Evolutionary conservation across 2,113 vertebrate genomes (phyloP).

Genomic region (Noctilio leporinus): DNA sequence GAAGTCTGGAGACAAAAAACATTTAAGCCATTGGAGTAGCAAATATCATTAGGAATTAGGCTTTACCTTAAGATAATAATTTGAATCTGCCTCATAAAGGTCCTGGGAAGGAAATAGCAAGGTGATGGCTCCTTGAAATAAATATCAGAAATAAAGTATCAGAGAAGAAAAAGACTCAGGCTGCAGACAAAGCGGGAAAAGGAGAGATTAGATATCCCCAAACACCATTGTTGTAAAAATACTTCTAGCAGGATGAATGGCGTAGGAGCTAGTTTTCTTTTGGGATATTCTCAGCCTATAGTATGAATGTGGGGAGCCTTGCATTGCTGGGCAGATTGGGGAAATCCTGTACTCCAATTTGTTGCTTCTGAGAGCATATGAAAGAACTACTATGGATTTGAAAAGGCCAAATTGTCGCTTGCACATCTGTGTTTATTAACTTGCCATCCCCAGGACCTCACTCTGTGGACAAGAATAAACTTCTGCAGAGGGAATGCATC

Average conservation of each 20-base stretch:
- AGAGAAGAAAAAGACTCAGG: background rate
- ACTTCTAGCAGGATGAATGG: background rate
- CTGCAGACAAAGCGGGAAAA: background rate
- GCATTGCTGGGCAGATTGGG: background rate
- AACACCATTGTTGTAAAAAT: background rate
- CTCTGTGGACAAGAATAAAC: background rate
- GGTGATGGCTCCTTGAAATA: background rate
- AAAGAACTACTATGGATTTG: background rate
- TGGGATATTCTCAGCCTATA: background rate
- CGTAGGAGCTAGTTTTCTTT: background rate
- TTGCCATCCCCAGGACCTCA: background rate
- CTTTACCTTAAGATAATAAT: background rate
- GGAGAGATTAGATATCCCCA: background rate
- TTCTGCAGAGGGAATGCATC: background rate
- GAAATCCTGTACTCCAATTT: background rate
- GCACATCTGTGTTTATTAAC: background rate
- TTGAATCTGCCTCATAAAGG: background rate
- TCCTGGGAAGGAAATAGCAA: background rate
- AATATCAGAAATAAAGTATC: background rate
- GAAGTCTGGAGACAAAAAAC: background rate
- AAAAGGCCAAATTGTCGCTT: background rate
- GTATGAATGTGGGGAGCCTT: background rate
- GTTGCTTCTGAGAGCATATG: background rate
- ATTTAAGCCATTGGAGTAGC: background rate
- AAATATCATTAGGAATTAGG: background rate